Percentiles rank a stretch among this genome's conserved stretches.
Evolutionary conservation across 2,888 invertebrate species (phyloP).

Genomic region (Scrobipalpa costella): DNA sequence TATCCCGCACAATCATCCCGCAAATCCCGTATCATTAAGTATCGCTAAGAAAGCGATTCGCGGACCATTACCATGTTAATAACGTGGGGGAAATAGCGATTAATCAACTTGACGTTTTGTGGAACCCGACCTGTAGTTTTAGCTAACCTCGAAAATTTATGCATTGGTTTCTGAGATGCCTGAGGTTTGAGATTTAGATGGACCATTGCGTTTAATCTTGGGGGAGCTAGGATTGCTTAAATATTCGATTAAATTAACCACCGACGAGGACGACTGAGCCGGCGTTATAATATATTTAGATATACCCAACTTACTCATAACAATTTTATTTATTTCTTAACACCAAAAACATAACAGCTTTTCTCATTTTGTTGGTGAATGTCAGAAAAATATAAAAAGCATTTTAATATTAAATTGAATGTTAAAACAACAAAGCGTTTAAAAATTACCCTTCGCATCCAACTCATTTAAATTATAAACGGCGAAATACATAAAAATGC

Average conservation of each 20-base stretch:
- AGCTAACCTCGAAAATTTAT: constrained; percentile 67
- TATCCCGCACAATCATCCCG: constrained; percentile 66
- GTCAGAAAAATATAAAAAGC: neutral
- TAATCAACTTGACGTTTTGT: constrained; percentile 77
- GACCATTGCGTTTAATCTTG: constrained; percentile 32
- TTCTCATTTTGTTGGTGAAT: neutral
- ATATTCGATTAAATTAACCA: neutral
- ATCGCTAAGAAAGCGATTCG: constrained; percentile 79
- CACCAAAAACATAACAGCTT: no score
- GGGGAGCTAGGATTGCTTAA: constrained; percentile 26
- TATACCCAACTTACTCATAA: no score
- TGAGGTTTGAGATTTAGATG: constrained; percentile 45
- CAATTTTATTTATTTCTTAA: no score
- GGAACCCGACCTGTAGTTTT: constrained; percentile 45
- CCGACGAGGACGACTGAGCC: neutral
- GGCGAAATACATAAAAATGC: constrained; percentile 56
- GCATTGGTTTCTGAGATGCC: constrained; percentile 67
- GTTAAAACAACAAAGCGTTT: constrained; percentile 27
- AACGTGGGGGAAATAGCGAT: constrained; percentile 74
- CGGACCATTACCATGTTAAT: constrained; percentile 80
- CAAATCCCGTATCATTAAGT: constrained; percentile 79
- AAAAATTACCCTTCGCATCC: constrained; percentile 33
- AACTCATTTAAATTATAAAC: constrained; percentile 67
- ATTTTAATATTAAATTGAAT: constrained; percentile 26
- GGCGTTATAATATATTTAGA: no score